Percentiles rank a stretch among this genome's conserved stretches.
Evolutionary conservation across 2,888 invertebrate species (phyloP).

Genomic region (Acleris laterana): DNA sequence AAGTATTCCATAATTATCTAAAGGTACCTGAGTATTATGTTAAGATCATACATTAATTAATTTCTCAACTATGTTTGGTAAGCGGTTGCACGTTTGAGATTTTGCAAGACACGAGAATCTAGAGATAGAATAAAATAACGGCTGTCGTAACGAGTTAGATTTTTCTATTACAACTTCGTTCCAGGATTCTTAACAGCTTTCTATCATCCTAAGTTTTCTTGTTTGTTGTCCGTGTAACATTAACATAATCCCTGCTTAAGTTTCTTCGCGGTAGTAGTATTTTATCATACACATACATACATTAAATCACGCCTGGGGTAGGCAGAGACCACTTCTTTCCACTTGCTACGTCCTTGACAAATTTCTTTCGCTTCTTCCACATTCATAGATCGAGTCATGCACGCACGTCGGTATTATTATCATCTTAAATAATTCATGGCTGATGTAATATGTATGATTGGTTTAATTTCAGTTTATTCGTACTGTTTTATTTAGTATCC

Average conservation of each 20-base stretch:
- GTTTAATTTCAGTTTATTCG: not conserved
- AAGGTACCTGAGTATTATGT: conserved; percentile 11
- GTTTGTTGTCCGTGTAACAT: conserved; percentile 9
- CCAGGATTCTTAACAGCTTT: not conserved
- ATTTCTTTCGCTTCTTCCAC: too few species aligned
- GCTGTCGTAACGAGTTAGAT: conserved; percentile 16
- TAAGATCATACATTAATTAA: not conserved
- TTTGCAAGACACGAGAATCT: conserved; percentile 17
- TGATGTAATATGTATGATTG: not conserved
- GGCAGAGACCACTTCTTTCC: too few species aligned
- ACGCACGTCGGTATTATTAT: not conserved
- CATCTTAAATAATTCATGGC: conserved; percentile 5
- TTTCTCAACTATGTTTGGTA: conserved; percentile 10
- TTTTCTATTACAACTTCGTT: conserved; percentile 9
- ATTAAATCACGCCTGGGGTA: too few species aligned
- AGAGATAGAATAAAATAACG: conserved; percentile 15
- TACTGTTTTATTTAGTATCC: too few species aligned
- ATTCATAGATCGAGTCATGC: too few species aligned
- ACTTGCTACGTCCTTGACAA: too few species aligned
- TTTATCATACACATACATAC: too few species aligned
- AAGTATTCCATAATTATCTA: conserved; percentile 11
- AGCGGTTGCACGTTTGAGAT: conserved; percentile 24
- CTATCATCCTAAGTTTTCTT: conserved; percentile 13
- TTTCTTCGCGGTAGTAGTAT: conserved; percentile 5
- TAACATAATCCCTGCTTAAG: conserved; percentile 12